Evolutionary conservation across 2,888 invertebrate species (phyloP), one percentile per base, ranked within the genome.

Genomic region (Hemaris fuciformis): DNA sequence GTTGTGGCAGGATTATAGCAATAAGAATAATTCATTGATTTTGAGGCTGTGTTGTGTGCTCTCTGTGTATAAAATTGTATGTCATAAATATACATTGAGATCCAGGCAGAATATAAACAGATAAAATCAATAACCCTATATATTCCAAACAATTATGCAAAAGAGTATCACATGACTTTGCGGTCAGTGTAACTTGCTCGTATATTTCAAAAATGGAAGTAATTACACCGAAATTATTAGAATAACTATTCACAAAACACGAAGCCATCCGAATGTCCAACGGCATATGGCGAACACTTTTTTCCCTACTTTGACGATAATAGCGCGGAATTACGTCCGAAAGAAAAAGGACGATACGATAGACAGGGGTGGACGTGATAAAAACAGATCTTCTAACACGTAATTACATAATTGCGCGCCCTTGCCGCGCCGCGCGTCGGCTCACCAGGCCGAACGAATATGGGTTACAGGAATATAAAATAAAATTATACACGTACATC

Each of bases 331-430:
- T 89, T 86, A 88, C 83, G 77, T 80, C 77, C 23, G 84, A 84
- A 88, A 89, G 89, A 88, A 87, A 89, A 88, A 86, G 86, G 77
- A 91, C 88, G 83, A 81, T 83, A 77, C 80, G 78, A 90, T 91
- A 91, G 91, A 91, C 90, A 89, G 88, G 91, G 91, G 91, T 91
- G 87, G 90, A 92, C 89, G 91, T 91, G 92, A 90, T 92, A 92
- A 92, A 91, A 92, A 91, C 92, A 91, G 84, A 92, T 92, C 89
- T 89, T 79, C 89, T 91, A 91, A 91, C 91, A 91, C 91, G 79
- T 92, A 92, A 92, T 92, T 92, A 91, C 89, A 87, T 92, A 92
- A 92, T 92, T 91, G 91, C 79, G 89, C 83, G 83, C 85, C 88
- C 83, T 83, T 77, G 79, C 77, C 83, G 80, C 74, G 80, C 72